Evolutionary conservation across 2,113 vertebrate species (phyloP).

Genomic region (Ctenomys sociabilis): DNA sequence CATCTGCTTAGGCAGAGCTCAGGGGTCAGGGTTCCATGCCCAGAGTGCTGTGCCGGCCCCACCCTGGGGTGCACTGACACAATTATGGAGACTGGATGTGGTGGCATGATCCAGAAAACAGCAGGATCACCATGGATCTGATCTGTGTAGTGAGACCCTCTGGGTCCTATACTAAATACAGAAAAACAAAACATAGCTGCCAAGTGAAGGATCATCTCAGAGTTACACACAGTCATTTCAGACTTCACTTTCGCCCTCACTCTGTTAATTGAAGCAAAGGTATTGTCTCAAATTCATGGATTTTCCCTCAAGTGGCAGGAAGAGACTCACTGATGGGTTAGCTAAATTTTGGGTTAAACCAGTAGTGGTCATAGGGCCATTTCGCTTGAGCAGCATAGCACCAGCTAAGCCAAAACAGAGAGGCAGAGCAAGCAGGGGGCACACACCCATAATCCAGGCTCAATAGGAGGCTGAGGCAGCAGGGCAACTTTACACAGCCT

Average conservation of each 20-base stretch:
- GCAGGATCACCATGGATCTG: too few relatives aligned
- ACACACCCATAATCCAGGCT: background rate
- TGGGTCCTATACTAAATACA: too few relatives aligned
- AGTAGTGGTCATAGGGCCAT: rapidly evolving
- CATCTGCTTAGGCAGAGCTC: too few relatives aligned
- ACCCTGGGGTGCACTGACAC: too few relatives aligned
- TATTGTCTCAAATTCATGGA: background rate
- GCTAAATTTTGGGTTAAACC: background rate
- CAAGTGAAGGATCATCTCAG: background rate
- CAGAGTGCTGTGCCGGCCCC: too few relatives aligned
- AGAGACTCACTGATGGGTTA: background rate
- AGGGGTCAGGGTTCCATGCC: too few relatives aligned
- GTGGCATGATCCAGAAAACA: too few relatives aligned
- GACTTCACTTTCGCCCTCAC: background rate
- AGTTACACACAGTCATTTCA: background rate
- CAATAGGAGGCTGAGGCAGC: background rate
- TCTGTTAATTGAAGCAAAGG: background rate
- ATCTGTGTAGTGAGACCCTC: too few relatives aligned
- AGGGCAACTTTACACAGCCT: background rate
- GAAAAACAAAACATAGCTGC: too few relatives aligned
- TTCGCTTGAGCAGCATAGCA: background rate
- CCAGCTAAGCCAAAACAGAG: background rate
- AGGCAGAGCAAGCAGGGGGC: background rate
- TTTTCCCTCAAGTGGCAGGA: background rate
- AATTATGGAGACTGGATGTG: too few relatives aligned